Percentiles rank a stretch among this genome's conserved stretches.
phyloP scores from a whole-genome alignment of 2,888 invertebrate genomes.

The Pollenia griseotomentosa region DNA sequence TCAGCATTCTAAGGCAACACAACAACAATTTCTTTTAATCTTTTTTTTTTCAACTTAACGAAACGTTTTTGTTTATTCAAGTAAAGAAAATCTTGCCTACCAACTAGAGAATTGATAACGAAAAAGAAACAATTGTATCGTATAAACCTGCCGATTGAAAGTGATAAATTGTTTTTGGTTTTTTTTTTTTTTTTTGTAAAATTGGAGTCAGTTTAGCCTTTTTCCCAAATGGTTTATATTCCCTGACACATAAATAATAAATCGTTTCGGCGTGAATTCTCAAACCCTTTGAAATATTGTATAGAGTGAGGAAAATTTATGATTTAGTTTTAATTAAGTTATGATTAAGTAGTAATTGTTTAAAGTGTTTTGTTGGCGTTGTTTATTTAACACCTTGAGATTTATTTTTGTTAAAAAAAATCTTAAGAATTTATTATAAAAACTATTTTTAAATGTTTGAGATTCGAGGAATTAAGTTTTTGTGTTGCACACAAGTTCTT shows the following conservation, averaged over 20 bases:
- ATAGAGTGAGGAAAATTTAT: neutral
- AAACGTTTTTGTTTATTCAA: slow-evolving; percentile 32
- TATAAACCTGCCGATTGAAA: slow-evolving; percentile 48
- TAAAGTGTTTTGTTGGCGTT: neutral
- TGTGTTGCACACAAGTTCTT: neutral
- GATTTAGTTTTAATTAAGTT: slow-evolving; percentile 28
- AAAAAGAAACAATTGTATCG: slow-evolving; percentile 7
- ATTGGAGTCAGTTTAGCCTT: slow-evolving; percentile 12
- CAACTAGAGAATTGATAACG: neutral
- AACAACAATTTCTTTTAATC: slow-evolving; percentile 45
- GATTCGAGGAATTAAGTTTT: slow-evolving; percentile 3
- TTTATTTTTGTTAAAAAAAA: no score
- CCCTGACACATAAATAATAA: slow-evolving; percentile 39
- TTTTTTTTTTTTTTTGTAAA: neutral
- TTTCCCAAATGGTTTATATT: slow-evolving; percentile 51
- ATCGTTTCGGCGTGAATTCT: neutral
- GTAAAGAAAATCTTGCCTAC: neutral
- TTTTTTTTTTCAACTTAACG: neutral
- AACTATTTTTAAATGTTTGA: neutral
- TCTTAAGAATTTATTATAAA: no score
- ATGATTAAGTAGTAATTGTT: slow-evolving; percentile 35
- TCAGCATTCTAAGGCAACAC: neutral
- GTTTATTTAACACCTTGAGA: slow-evolving; percentile 11
- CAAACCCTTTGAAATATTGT: slow-evolving; percentile 17
- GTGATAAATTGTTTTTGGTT: slow-evolving; percentile 54